Evolutionary conservation across 92 coral and sea anemone species (phyloP).

Genomic region (Porites divaricata): DNA sequence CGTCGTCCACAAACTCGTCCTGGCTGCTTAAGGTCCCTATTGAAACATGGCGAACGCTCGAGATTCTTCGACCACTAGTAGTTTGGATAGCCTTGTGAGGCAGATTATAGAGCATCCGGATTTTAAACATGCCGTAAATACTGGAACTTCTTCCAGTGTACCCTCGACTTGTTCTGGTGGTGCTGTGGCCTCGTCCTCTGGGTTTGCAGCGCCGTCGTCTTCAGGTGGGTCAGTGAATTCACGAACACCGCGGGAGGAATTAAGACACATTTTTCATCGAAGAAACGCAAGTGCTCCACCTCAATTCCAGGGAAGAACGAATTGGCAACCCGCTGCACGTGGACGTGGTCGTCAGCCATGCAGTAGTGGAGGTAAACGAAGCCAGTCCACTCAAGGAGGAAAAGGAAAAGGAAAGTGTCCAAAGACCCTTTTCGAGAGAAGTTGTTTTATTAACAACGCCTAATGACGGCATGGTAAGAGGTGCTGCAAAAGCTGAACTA

Average conservation of each 20-base stretch:
- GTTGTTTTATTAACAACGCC: constrained; percentile 52
- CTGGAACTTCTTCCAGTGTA: not conserved
- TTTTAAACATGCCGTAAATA: constrained; percentile 28
- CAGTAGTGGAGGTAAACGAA: too few species aligned
- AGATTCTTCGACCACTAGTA: constrained; percentile 1
- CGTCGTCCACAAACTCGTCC: too few species aligned
- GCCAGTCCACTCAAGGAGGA: constrained; percentile 6
- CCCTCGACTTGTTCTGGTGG: not conserved
- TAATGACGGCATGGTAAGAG: constrained; percentile 38
- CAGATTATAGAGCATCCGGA: constrained; percentile 27
- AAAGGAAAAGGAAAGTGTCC: constrained; percentile 19
- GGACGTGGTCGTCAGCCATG: too few species aligned
- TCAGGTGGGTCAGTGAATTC: constrained; percentile 1
- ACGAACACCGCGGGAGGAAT: constrained; percentile 42
- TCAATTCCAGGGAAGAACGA: constrained; percentile 24
- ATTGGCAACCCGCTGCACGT: constrained; percentile 20
- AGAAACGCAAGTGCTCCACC: constrained; percentile 35
- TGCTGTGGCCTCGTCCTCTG: not conserved
- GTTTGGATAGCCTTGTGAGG: constrained; percentile 26
- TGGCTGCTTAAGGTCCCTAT: too few species aligned
- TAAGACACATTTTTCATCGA: constrained; percentile 26
- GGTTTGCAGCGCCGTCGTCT: not conserved
- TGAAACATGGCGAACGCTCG: too few species aligned
- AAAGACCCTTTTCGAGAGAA: constrained; percentile 43
- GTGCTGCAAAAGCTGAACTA: constrained; percentile 58